These are phyloP conservation scores for Phaenicophaeus curvirostris DNA, from an alignment of 2,797 vertebrate genomes.

Conservation along the genomic window DNA sequence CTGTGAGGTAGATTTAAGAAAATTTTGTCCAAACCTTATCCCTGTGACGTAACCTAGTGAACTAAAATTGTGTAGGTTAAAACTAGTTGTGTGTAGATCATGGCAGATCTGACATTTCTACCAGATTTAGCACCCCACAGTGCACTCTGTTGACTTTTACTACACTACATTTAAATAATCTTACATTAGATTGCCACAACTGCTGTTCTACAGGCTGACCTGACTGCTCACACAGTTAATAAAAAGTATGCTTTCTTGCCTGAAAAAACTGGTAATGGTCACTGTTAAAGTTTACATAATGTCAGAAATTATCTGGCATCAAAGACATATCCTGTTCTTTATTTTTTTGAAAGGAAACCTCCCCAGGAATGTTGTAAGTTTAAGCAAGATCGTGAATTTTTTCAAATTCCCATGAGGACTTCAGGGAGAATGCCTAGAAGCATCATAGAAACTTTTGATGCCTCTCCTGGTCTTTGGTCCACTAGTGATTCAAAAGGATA, in stretches of 20 bases:
- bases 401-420: background rate
- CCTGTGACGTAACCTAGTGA: background rate
- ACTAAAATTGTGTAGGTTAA: background rate
- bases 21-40: background rate
- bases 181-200: background rate
- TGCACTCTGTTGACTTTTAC: background rate
- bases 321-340: background rate
- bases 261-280: background rate
- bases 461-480: background rate
- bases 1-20: background rate
- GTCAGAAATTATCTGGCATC: background rate
- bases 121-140: background rate
- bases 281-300: background rate
- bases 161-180: background rate
- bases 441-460: background rate
- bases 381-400: background rate
- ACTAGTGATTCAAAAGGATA: background rate
- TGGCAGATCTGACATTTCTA: background rate
- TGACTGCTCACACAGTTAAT: background rate
- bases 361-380: background rate
- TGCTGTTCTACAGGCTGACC: background rate
- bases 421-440: background rate
- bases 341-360: background rate
- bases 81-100: background rate
- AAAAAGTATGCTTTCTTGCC: background rate